A percentile compares a stretch with the other conserved stretches of the same genome.
Evolutionary conservation across 2,888 invertebrate genomes (phyloP).

Genomic region (Apotomis turbidana): DNA sequence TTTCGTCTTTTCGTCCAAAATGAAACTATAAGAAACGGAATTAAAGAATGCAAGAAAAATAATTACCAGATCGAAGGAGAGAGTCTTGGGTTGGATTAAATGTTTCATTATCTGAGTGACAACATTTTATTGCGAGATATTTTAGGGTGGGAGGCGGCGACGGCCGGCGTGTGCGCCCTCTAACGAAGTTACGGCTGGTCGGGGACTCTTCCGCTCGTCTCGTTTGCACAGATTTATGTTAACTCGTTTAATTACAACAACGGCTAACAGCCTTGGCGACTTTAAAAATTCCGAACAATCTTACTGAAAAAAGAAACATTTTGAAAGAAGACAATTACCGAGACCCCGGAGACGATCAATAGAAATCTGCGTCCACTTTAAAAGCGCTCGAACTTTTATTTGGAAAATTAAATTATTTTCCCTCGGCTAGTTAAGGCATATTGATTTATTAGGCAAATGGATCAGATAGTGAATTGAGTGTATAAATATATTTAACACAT

Average conservation of each 20-base stretch:
- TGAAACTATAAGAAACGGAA: no score
- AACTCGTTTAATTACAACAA: constrained; percentile 64
- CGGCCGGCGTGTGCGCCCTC: constrained; percentile 51
- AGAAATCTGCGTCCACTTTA: constrained; percentile 45
- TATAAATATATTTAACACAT: constrained; percentile 62
- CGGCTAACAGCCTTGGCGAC: constrained; percentile 50
- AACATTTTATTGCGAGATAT: constrained; percentile 55
- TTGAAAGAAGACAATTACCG: constrained; percentile 38
- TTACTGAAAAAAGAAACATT: constrained; percentile 41
- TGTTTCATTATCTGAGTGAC: constrained; percentile 51
- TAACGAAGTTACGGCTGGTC: constrained; percentile 66
- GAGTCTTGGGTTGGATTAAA: constrained; percentile 30
- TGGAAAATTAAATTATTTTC: constrained; percentile 18
- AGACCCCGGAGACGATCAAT: constrained; percentile 46
- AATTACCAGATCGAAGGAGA: neutral
- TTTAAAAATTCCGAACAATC: constrained; percentile 50
- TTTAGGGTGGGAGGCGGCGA: constrained; percentile 46
- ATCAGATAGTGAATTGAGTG: constrained; percentile 55
- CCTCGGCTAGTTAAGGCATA: constrained; percentile 19
- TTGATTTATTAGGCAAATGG: constrained; percentile 54
- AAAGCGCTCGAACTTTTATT: constrained; percentile 35
- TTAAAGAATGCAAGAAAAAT: neutral
- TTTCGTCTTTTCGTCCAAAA: neutral
- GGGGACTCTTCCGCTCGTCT: constrained; percentile 60
- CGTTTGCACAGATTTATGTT: constrained; percentile 64